These are phyloP conservation scores for Pseudochirops cupreus DNA, from an alignment of 2,797 vertebrate species.

Conservation along the genomic window DNA sequence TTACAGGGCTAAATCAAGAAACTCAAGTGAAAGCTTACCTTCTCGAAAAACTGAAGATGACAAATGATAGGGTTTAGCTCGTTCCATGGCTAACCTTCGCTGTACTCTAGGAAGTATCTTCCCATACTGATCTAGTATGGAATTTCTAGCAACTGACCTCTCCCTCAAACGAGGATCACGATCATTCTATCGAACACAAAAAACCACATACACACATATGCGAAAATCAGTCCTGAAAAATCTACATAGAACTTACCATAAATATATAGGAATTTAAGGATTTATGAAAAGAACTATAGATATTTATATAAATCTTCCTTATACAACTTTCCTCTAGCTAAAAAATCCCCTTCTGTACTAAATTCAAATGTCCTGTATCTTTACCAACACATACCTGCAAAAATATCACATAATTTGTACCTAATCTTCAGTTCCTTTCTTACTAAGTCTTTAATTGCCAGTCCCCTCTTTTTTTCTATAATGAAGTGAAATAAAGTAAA, in stretches of 20 bases:
- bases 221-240: conserved; percentile 39
- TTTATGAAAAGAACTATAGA: conserved; percentile 23
- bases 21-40: conserved; percentile 84
- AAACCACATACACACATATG: not conserved
- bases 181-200: conserved; percentile 87
- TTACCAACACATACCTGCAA: not conserved
- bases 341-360: not conserved
- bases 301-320: not conserved
- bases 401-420: not conserved
- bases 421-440: not conserved
- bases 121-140: conserved; percentile 92
- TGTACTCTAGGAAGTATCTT: conserved; percentile 95
- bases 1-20: not conserved
- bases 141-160: conserved; percentile 91
- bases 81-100: conserved; percentile 91
- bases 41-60: conserved; percentile 88
- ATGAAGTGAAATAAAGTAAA: not conserved
- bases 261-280: conserved; percentile 38
- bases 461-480: not conserved
- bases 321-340: conserved; percentile 9
- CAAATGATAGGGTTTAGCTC: conserved; percentile 92
- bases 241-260: not conserved
- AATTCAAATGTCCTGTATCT: not conserved
- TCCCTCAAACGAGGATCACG: conserved; percentile 92
- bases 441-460: not conserved